Evolutionary conservation across 2,113 vertebrate genomes (phyloP).

Genomic region (Bombycilla garrulus): DNA sequence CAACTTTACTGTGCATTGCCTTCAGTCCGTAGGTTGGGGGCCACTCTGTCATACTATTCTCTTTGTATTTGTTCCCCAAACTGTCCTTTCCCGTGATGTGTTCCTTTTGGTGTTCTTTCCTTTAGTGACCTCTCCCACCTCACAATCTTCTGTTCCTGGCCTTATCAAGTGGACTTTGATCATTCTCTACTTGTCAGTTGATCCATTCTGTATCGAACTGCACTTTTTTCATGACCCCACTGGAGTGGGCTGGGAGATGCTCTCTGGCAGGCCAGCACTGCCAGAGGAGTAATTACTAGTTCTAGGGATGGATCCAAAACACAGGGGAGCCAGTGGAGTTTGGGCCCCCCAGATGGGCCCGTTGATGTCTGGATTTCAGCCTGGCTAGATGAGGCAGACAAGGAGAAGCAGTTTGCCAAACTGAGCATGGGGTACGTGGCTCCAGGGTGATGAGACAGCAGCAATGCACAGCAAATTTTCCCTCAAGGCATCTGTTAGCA

Average conservation of each 20-base stretch:
- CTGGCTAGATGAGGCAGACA: background rate
- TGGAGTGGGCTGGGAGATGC: background rate
- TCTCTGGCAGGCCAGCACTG: background rate
- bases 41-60: background rate
- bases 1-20: background rate
- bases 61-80: background rate
- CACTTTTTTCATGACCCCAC: background rate
- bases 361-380: background rate
- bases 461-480: background rate
- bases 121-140: background rate
- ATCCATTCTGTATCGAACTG: background rate
- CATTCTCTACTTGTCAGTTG: background rate
- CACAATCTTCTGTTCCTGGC: background rate
- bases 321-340: background rate
- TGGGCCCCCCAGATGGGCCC: background rate
- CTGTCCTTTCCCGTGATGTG: background rate
- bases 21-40: background rate
- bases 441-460: background rate
- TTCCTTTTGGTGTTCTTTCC: background rate
- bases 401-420: conserved; percentile 4
- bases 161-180: background rate
- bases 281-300: background rate
- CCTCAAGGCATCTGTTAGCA: conserved; percentile 1
- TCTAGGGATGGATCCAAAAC: background rate
- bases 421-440: background rate